These are phyloP conservation scores for Equus quagga DNA, from an alignment of 2,113 vertebrate genomes.

Conservation along the genomic window DNA sequence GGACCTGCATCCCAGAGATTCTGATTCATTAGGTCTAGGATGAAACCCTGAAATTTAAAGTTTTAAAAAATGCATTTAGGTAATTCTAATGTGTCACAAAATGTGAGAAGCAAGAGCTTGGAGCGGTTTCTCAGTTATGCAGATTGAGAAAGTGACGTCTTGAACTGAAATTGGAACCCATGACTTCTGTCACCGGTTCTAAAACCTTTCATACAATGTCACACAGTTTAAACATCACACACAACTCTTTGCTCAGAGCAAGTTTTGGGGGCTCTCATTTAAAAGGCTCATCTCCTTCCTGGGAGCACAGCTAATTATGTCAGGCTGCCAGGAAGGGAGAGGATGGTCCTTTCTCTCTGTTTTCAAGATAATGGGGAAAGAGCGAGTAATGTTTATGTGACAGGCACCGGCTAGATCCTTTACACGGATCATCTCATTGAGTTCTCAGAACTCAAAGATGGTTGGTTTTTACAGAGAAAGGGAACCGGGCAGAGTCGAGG, in stretches of 20 bases:
- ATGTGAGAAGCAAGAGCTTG: neutral
- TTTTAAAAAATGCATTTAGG: neutral
- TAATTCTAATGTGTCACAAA: neutral
- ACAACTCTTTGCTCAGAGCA: neutral
- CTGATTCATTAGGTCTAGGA: neutral
- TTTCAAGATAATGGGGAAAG: neutral
- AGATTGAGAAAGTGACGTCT: neutral
- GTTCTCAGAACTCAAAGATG: neutral
- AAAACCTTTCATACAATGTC: neutral
- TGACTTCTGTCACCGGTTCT: neutral
- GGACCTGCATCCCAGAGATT: neutral
- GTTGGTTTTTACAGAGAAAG: neutral
- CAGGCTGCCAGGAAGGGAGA: neutral
- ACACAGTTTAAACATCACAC: fast-evolving
- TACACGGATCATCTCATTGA: neutral
- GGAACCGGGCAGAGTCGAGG: neutral
- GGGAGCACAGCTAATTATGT: neutral
- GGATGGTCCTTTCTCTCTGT: neutral
- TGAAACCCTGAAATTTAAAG: neutral
- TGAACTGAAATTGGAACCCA: neutral
- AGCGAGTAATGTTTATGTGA: neutral
- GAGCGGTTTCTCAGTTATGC: neutral
- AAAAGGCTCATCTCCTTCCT: neutral
- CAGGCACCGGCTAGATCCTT: neutral
- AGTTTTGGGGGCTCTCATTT: neutral